Base-by-base conservation (phyloP, 2,797 vertebrate genomes). In the Helarctos malayanus region DNA sequence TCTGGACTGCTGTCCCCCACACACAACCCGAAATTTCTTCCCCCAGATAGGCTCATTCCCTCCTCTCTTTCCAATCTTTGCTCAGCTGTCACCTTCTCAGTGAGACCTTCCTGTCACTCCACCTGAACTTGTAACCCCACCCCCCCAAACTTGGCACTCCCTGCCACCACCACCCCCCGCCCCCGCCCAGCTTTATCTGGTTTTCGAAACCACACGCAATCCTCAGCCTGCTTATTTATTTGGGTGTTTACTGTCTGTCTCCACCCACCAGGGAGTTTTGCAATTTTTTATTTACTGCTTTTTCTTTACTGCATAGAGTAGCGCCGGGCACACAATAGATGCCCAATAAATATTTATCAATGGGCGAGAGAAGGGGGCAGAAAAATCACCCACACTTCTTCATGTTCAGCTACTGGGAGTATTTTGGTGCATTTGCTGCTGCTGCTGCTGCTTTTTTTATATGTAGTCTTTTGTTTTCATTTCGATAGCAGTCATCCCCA, bases 261-360 rank as follows among this genome's bases (percentile, higher is more conserved):
- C 49, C 32, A 25, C 49, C 49, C 13, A 19, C 49, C 18, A 4
- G 41, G 45, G 29, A 23, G 32, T 14, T 65, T 41, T 68, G 32
- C 27, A 41, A 35, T 15, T 82, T 76, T 73, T 19, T 41, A 93
- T 29, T 61, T 75, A 21, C 29, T 61, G 14, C 29, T 75, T 47
- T 89, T 12, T 41, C 35, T 83, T 69, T n/a, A 27, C 6, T 5
- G 79, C 18, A 0, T 29, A 14, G 32, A 73, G n/a, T 9, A 80
- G 23, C 0, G 0, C 1, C 61, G 2, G 81, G 23, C 9, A 79
- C 61, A 5, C 47, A 86, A 25, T n/a, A 86, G 76, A 35, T 71
- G 61, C 79, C 93, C 65, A 89, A 16, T 87, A 94, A 94, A 69
- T 63, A 73, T 18, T 61, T 92, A 21, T 75, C 69, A 52, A 2